These are phyloP conservation scores for Trematomus loennbergii DNA, from an alignment of 2,113 vertebrate genomes.

Conservation along the genomic window DNA sequence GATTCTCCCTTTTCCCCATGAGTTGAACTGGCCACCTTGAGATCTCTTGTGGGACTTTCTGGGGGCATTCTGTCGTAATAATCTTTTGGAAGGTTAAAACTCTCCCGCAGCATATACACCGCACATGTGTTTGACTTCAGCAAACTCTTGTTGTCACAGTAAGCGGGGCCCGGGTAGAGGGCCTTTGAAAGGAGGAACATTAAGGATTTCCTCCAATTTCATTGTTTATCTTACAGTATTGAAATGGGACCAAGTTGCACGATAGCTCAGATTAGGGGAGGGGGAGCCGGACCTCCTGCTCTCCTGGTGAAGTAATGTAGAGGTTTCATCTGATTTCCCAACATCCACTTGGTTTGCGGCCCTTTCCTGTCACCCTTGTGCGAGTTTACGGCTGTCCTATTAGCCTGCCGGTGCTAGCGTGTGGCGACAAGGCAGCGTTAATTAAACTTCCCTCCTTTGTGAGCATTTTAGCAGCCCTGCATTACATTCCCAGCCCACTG, in stretches of 20 bases:
- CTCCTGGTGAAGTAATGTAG: conserved; percentile 59
- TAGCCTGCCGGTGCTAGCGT: conserved; percentile 67
- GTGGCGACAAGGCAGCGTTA: conserved; percentile 68
- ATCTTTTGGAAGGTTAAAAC: conserved; percentile 37
- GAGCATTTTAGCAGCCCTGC: conserved; percentile 63
- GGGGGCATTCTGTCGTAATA: conserved; percentile 8
- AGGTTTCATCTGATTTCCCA: conserved; percentile 69
- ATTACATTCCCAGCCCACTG: conserved; percentile 70
- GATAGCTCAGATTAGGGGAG: conserved; percentile 61
- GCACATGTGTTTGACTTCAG: conserved; percentile 57
- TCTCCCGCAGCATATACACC: conserved; percentile 1
- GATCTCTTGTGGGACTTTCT: conserved; percentile 16
- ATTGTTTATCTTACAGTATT: conserved; percentile 70
- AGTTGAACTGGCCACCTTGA: conserved; percentile 13
- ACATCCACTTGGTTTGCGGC: conserved; percentile 36
- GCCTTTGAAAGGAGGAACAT: conserved; percentile 68
- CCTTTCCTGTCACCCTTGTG: conserved; percentile 69
- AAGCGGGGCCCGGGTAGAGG: conserved; percentile 1
- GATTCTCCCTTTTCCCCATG: conserved; percentile 11
- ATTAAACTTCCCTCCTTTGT: conserved; percentile 76
- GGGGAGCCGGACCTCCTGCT: conserved; percentile 52
- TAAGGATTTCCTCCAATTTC: conserved; percentile 70
- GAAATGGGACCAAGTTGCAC: conserved; percentile 54
- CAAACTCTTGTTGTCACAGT: conserved; percentile 46
- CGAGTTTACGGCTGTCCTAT: conserved; percentile 61